Evolutionary conservation across 2,113 vertebrate species (phyloP).

Genomic region (Neodon shergylaensis): DNA sequence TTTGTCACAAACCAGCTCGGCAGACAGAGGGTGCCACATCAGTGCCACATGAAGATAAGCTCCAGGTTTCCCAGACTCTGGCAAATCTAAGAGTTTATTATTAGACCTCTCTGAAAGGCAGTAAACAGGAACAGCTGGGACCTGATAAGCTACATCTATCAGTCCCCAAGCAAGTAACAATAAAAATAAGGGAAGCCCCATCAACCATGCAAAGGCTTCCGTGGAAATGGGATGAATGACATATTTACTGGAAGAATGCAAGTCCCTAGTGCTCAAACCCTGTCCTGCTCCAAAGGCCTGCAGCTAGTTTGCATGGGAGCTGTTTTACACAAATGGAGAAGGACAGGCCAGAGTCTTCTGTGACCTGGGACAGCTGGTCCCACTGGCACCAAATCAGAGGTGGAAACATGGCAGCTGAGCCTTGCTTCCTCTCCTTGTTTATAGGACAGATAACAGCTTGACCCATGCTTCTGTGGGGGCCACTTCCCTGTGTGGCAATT

Average conservation of each 20-base stretch:
- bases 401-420: neutral
- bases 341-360: neutral
- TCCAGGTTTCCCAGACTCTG: neutral
- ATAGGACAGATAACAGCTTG: neutral
- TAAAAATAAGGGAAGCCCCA: neutral
- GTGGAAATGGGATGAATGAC: neutral
- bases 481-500: neutral
- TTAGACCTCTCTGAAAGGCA: neutral
- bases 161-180: neutral
- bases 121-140: neutral
- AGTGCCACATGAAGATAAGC: neutral
- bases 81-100: neutral
- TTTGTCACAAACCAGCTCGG: neutral
- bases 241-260: neutral
- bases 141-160: neutral
- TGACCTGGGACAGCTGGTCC: neutral
- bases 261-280: neutral
- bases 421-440: neutral
- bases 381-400: neutral
- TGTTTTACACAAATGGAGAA: neutral
- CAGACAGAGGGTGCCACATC: neutral
- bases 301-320: neutral
- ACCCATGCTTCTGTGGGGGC: neutral
- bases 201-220: neutral
- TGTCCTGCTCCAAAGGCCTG: neutral